Base-by-base conservation (phyloP, 1,140 invertebrate species). In the Contarinia nasturtii region DNA sequence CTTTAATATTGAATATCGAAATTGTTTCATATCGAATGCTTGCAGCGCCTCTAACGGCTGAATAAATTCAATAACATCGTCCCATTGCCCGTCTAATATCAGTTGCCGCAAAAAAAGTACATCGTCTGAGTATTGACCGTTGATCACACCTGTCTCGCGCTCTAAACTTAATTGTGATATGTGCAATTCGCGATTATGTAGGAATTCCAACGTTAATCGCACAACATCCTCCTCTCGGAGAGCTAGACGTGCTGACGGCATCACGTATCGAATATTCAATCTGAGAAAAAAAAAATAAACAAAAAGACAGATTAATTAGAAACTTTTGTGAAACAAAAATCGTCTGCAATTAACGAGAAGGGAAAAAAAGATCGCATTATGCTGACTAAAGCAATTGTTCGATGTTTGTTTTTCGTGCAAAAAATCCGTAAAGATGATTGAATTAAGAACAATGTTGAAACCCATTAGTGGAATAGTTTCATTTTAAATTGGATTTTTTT, bases 1-100 rank as follows among this genome's bases (percentile, higher is more conserved):
- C 56, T 85, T 79, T 33, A 90, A 69, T 45, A 97, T 84, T 15
- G 81, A 70, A 57, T 89, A 96, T 48, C 74, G 77, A 59, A 95
- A 92, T 58, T 79, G 78, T 50, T 82, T 75, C 58, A 75, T 76
- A 55, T 89, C 79, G 59, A 88, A 89, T 33, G 76, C 72, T 52
- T 78, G 79, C 1, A 90, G 65, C 2, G 77, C 74, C 63, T 87
- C 82, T n/a, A 98, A 67, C 0, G 93, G 93, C 66, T 96, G 88
- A 45, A 97, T 83, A 64, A 97, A 98, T 57, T 96, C 89, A 15
- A 95, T 67, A 1, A 87, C 90, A 65, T 96, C 91, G 66, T 98
- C 93, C 93, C 93, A 97, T 67, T 95, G 90, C 20, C 94, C 94
- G 66, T 97, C 93, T 11, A 97, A 73, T 52, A 97, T 93, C 11